Evolutionary conservation across 2,113 vertebrate genomes (phyloP).

Genomic region (Perccottus glenii): DNA sequence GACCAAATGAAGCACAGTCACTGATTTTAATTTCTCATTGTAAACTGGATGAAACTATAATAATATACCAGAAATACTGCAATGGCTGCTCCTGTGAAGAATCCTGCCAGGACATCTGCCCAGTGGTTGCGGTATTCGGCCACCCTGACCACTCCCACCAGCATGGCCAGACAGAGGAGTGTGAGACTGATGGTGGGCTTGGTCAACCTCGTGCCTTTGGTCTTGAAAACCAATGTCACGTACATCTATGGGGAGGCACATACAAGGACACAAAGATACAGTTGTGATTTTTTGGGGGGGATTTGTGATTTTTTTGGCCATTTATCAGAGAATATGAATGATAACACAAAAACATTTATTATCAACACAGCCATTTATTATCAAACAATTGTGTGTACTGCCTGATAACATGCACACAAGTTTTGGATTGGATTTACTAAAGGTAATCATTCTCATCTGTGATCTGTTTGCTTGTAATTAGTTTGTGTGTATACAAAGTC

Average conservation of each 20-base stretch:
- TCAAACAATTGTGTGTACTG: too few relatives aligned
- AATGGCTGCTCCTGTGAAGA: slow-evolving; percentile 86
- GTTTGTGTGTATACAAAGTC: too few relatives aligned
- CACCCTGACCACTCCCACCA: slow-evolving; percentile 87
- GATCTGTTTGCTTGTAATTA: too few relatives aligned
- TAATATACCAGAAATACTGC: slow-evolving; percentile 86
- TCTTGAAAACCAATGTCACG: slow-evolving; percentile 86
- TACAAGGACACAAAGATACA: slow-evolving; percentile 23
- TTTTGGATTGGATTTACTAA: too few relatives aligned
- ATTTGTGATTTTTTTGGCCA: too few relatives aligned
- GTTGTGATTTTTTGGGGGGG: too few relatives aligned
- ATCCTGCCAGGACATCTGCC: slow-evolving; percentile 88
- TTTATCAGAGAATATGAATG: background rate
- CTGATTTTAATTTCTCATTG: too few relatives aligned
- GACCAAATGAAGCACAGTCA: too few relatives aligned
- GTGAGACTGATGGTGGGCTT: slow-evolving; percentile 88
- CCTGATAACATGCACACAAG: too few relatives aligned
- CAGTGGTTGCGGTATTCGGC: slow-evolving; percentile 93
- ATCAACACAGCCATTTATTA: too few relatives aligned
- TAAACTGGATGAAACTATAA: background rate
- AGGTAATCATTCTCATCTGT: too few relatives aligned
- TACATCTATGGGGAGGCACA: slow-evolving; percentile 83
- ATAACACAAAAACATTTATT: too few relatives aligned
- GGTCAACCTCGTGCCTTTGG: slow-evolving; percentile 89
- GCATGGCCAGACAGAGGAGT: slow-evolving; percentile 85